A percentile compares a stretch with the other conserved stretches of the same genome.
These are phyloP conservation scores for Patiria miniata DNA, from an alignment of 35 echinoderm and acorn worm species.

Conservation along the genomic window DNA sequence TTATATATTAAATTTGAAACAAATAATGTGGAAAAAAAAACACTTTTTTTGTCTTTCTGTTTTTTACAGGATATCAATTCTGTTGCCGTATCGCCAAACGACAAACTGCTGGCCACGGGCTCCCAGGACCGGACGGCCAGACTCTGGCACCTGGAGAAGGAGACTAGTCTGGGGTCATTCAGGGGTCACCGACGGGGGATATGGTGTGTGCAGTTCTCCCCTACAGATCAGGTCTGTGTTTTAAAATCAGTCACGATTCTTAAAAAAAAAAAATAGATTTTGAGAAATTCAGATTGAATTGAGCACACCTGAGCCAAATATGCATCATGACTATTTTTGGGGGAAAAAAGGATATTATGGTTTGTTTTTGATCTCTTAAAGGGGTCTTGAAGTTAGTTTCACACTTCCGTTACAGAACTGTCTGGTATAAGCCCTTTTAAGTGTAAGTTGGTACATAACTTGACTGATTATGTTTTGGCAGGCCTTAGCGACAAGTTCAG, in stretches of 20 bases:
- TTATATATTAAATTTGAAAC: too few relatives aligned
- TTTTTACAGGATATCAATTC: constrained; percentile 86
- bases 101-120: constrained; percentile 87
- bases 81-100: constrained; percentile 81
- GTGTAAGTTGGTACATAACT: too few relatives aligned
- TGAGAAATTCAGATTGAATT: too few relatives aligned
- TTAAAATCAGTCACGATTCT: too few relatives aligned
- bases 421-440: too few relatives aligned
- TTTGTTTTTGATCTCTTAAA: too few relatives aligned
- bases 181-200: constrained; percentile 92
- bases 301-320: too few relatives aligned
- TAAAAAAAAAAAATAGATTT: too few relatives aligned
- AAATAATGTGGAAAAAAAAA: not conserved
- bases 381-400: too few relatives aligned
- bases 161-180: constrained; percentile 77
- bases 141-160: constrained; percentile 84
- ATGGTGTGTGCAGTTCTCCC: constrained; percentile 98
- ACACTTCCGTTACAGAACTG: too few relatives aligned
- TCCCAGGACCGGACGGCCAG: constrained; percentile 89
- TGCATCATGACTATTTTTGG: too few relatives aligned
- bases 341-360: too few relatives aligned
- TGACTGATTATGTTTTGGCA: not conserved
- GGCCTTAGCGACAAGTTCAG: constrained; percentile 94
- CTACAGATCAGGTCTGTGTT: constrained; percentile 84
- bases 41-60: not conserved